Base-by-base conservation (phyloP, 2,888 invertebrate genomes). In the Germaria angustata region DNA sequence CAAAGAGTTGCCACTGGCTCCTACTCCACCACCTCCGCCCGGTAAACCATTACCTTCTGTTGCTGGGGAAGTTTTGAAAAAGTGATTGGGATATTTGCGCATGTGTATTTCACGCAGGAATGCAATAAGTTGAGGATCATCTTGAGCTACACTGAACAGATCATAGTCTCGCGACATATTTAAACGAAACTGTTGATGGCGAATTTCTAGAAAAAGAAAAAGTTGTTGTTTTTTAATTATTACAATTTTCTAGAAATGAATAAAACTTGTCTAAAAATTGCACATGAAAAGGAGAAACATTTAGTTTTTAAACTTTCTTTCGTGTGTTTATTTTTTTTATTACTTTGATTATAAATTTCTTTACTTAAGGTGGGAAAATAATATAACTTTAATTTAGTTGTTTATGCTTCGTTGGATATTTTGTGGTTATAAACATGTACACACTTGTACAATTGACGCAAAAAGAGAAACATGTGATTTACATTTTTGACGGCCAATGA, bases 161-260 rank as follows among this genome's bases (percentile, higher is more conserved):
- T 96, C 95, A 90, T 95, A 94, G 90, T 96, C 96, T 84, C 94
- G 94, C 61, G 95, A 95, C 95, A 96, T 95, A 92, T 95, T 96
- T 85, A 94, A 92, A 41, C 95, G 94, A 91, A 96, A 96, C 90
- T 95, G 95, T 88, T 95, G 95, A 81, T 95, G 95, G 81, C 94
- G 93, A 85, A 94, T 92, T 7, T 95, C 95, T 95, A 84, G 81
- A 79, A 68, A 44, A 22, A 61, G 22, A 46, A 32, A 11, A 51
- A 59, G 15, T n/a, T n/a, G n/a, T n/a, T n/a, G n/a, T n/a, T n/a
- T n/a, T n/a, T n/a, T n/a, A n/a, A n/a, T n/a, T n/a, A n/a, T 34
- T 44, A 36, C 32, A 24, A n/a, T 0, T 46, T 46, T 11, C 11
- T 20, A 20, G 6, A 28, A 28, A 3, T 5, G 28, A 28, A 13